Evolutionary conservation across 2,888 invertebrate species (phyloP), one percentile per base, ranked within the genome.

Genomic region (Cephalotes varians): DNA sequence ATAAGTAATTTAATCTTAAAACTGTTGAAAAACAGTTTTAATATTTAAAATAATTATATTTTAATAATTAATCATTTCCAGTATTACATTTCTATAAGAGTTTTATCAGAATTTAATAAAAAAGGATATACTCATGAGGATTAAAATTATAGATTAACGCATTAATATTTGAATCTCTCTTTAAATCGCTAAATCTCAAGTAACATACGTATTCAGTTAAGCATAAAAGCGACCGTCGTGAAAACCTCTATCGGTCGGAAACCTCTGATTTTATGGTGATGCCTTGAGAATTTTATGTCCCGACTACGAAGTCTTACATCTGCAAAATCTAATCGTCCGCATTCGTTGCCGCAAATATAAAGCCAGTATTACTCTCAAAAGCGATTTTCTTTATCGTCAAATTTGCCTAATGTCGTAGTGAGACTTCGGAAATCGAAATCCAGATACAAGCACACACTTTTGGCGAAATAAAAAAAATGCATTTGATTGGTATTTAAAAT

Each of bases 351-450:
- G 21, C 49, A 65, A 34, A 60, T 15, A 34, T 51, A 40, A 65
- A 77, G 31, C 54, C 51, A n/a, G 15, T 40, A 9, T 67, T 56
- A 34, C 15, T 67, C n/a, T 9, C 44, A 7, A 31, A 12, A 67
- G 21, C 25, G 12, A 77, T 25, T 56, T 56, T 25, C 67, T 67
- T 77, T 56, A 67, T 77, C 12, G 25, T 56, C n/a, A 34, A 67
- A 67, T 77, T 77, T 67, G 67, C 56, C 44, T 77, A 67, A 77
- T 44, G 56, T 34, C 21, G 5, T 77, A 21, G 18, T 18, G 25
- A 47, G 12, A 4, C 9, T 40, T 51, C 9, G 21, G 3, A 62
- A 51, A 77, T 54, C 54, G 40, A 54, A 54, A 54, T 60, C 21
- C 31, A 31, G 49, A 65, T 49, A 74, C 12, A 34, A 49, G 12